Evolutionary conservation across 2,797 vertebrate species (phyloP), one percentile per base, ranked within the genome.

Genomic region (Echiichthys vipera): DNA sequence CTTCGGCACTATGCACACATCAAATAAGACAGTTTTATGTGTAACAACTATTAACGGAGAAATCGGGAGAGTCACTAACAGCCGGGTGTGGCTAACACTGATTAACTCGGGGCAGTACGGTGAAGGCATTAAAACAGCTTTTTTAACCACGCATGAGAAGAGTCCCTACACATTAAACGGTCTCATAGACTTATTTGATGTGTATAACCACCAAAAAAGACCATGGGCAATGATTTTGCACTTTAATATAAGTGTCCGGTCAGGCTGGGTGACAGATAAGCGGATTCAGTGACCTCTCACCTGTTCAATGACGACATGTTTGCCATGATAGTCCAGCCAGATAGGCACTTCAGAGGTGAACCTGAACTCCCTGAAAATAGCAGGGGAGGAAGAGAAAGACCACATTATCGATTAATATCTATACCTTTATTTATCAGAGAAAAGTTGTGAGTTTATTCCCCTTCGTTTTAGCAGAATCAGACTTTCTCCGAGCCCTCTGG

Each of bases 271-370:
- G n/a, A 65, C 3, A 9, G 17, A 34, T 9, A 12, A 66, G 25
- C 14, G 37, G 39, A 43, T 51, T 2, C n/a, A 27, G 1, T 43
- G n/a, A 59, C 13, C 11, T 15, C 87, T 91, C 80, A 98, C 96
- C 93, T 97, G 97, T 85, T 98, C 96, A 74, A 97, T 96, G 45
- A 94, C 93, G 4, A 98, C 94, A 37, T 97, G 97, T 81, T 98
- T 98, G 79, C 97, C 97, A 0, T 98, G 97, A 78, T 98, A 98
- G 85, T 98, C 97, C 71, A 98, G 90, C 95, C 96, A 97, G 89
- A 98, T 97, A 85, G 97, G 97, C 85, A 98, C 97, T 92, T 98
- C 97, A 0, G 96, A 96, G 1, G 95, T 97, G 84, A 98, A 98
- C 58, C 97, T 96, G 77, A 98, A 98, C 90, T 98, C 97, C 88